Conservation (phyloP, 2,797 vertebrate genomes). For the Corythornis leucogaster region DNA sequence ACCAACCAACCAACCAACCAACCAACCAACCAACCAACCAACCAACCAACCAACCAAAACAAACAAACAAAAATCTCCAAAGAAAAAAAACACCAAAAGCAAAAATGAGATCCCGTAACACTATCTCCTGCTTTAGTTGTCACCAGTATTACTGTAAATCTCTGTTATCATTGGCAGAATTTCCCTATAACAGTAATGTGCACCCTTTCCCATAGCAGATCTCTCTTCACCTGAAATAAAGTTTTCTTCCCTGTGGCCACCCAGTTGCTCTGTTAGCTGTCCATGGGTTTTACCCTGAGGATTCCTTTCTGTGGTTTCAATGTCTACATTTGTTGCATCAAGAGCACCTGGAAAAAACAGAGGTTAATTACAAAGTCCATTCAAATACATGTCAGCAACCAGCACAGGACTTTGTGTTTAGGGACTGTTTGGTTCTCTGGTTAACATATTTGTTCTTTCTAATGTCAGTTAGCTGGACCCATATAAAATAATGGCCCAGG, state of each 20-base stretch:
- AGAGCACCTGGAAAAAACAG: not conserved
- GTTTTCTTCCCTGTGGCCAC: not conserved
- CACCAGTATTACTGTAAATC: not conserved
- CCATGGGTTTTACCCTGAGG: not conserved
- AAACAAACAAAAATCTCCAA: too few relatives aligned
- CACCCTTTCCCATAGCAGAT: not conserved
- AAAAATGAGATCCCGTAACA: not conserved
- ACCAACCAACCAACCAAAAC: too few relatives aligned
- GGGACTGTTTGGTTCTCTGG: not conserved
- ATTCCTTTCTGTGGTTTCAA: not conserved
- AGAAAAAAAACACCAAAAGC: too few relatives aligned
- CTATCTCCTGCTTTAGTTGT: not conserved
- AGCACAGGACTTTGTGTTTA: not conserved
- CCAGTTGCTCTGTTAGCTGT: not conserved
- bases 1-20: too few relatives aligned
- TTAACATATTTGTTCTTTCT: not conserved
- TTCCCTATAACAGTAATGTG: not conserved
- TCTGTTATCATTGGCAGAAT: not conserved
- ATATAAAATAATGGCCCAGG: not conserved
- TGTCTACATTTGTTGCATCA: not conserved
- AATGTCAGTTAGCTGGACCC: not conserved
- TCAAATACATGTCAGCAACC: not conserved
- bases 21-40: too few relatives aligned
- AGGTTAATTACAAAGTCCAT: not conserved
- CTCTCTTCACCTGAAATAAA: not conserved